These are phyloP conservation scores for Acanthisitta chloris DNA, from an alignment of 2,113 vertebrate species.

Conservation along the genomic window DNA sequence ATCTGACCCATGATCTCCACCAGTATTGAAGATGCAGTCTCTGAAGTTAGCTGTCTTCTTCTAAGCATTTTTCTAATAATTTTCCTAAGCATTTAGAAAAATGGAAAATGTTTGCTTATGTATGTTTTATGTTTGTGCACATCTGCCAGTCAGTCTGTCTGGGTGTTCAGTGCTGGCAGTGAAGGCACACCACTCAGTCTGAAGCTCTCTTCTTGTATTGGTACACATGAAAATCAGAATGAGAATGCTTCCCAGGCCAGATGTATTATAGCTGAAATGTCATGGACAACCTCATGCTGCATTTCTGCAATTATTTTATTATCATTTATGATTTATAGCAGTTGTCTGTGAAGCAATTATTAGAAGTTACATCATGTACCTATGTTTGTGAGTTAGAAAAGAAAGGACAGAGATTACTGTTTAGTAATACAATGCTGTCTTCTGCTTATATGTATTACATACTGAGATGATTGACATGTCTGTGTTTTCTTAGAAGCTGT, in stretches of 20 bases:
- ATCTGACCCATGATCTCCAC: neutral
- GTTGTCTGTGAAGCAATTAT: neutral
- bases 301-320: conserved; percentile 45
- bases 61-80: neutral
- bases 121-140: neutral
- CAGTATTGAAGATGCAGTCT: neutral
- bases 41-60: neutral
- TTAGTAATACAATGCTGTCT: neutral
- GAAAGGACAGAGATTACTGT: neutral
- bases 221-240: neutral
- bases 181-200: neutral
- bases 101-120: neutral
- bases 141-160: neutral
- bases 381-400: neutral
- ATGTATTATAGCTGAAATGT: neutral
- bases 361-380: neutral
- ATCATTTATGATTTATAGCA: conserved; percentile 17
- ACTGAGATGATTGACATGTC: neutral
- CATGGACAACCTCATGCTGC: neutral
- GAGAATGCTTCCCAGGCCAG: neutral
- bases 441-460: neutral
- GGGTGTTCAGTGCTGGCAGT: neutral
- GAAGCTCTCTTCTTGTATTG: neutral
- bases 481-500: neutral
- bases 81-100: neutral